Percentiles rank a stretch among this genome's conserved stretches.
Conservation (phyloP, 2,888 invertebrate genomes). For the Polymixis lichenea region DNA sequence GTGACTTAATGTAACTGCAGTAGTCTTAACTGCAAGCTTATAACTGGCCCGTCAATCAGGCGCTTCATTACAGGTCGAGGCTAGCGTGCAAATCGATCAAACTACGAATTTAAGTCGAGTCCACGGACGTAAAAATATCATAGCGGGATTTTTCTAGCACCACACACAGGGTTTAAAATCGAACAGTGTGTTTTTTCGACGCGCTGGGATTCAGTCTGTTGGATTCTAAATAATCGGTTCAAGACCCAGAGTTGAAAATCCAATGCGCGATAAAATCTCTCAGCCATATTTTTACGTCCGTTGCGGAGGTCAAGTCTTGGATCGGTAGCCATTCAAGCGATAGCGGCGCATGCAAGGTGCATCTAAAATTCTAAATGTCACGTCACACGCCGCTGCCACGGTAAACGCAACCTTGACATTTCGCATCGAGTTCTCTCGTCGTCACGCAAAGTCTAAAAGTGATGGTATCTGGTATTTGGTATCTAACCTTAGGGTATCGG, state of each 20-base stretch:
- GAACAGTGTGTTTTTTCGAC: too few species aligned
- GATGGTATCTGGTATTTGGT: conserved; percentile 43
- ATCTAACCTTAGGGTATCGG: conserved; percentile 58
- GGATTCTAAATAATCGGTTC: too few species aligned
- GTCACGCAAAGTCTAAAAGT: conserved; percentile 47
- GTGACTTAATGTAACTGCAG: conserved; percentile 14
- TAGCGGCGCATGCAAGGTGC: conserved; percentile 28
- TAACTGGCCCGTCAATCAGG: background rate
- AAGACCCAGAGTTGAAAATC: too few species aligned
- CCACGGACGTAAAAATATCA: too few species aligned
- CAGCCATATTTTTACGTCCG: background rate
- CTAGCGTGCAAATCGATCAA: conserved; percentile 42
- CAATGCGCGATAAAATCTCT: too few species aligned
- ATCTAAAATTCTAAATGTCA: conserved; percentile 36
- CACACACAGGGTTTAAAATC: too few species aligned
- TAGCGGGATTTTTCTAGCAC: too few species aligned
- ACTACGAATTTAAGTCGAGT: conserved; percentile 34
- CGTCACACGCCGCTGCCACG: conserved; percentile 16
- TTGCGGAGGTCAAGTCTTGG: conserved; percentile 17
- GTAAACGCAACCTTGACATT: conserved; percentile 20
- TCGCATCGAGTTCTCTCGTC: conserved; percentile 17
- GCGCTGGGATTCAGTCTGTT: too few species aligned
- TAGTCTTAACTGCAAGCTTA: conserved; percentile 1
- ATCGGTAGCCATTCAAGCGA: conserved; percentile 18
- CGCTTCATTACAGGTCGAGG: conserved; percentile 10